Evolutionary conservation across 2,888 invertebrate genomes (phyloP).

Genomic region (Sclerodermus sp.): DNA sequence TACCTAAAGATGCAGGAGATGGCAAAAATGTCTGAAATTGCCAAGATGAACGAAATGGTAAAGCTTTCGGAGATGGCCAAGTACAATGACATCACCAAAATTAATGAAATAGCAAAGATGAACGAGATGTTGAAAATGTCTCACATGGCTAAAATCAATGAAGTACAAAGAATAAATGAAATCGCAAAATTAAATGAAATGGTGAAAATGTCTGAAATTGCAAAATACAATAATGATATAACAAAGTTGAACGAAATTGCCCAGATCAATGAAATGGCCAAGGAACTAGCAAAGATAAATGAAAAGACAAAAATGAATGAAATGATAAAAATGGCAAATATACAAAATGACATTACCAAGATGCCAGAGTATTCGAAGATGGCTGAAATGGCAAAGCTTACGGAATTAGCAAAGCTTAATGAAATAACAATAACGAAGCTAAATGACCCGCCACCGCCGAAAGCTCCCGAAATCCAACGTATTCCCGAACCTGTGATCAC

Average conservation of each 20-base stretch:
- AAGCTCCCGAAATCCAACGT: constrained; percentile 44
- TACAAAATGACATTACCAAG: constrained; percentile 53
- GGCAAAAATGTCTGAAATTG: constrained; percentile 51
- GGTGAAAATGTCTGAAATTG: constrained; percentile 56
- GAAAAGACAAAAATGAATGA: constrained; percentile 55
- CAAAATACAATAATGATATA: constrained; percentile 52
- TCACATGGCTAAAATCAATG: constrained; percentile 53
- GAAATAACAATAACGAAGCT: constrained; percentile 55
- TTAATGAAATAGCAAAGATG: constrained; percentile 50
- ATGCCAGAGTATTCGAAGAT: constrained; percentile 54
- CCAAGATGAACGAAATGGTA: constrained; percentile 55
- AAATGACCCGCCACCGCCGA: constrained; percentile 47
- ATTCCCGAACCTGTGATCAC: constrained; percentile 56
- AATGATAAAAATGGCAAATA: constrained; percentile 54
- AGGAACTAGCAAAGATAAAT: constrained; percentile 54
- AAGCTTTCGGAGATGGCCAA: constrained; percentile 55
- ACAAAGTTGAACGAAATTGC: constrained; percentile 48
- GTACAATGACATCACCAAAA: constrained; percentile 51
- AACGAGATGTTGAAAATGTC: constrained; percentile 51
- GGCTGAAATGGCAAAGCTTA: constrained; percentile 55
- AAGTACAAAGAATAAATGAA: constrained; percentile 54
- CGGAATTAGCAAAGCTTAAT: constrained; percentile 53
- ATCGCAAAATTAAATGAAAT: constrained; percentile 54
- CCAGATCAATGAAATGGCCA: constrained; percentile 55
- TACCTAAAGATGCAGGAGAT: constrained; percentile 55